Percentiles rank a stretch among this genome's conserved stretches.
These are phyloP conservation scores for Herminia tarsipennalis DNA, from an alignment of 2,888 invertebrate species.

Conservation along the genomic window DNA sequence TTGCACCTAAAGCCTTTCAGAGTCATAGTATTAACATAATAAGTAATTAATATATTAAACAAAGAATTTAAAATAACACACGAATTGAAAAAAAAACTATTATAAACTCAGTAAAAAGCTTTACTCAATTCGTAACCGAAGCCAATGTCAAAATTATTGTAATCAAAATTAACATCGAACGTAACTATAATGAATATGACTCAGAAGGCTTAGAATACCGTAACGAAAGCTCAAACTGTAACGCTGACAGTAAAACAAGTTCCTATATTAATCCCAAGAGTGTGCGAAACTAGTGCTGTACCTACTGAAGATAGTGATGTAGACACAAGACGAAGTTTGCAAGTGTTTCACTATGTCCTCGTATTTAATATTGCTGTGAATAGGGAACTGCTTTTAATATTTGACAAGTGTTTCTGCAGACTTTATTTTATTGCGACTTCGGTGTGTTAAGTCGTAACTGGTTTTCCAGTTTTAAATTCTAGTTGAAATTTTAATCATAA, in stretches of 20 bases:
- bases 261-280: slow-evolving; percentile 46
- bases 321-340: slow-evolving; percentile 33
- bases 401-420: slow-evolving; percentile 26
- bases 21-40: no score
- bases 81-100: no score
- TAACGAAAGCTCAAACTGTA: slow-evolving; percentile 31
- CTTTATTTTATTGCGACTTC: background rate
- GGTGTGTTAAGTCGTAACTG: background rate
- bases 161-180: slow-evolving; percentile 40
- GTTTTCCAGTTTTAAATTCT: background rate
- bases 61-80: no score
- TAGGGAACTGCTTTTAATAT: slow-evolving; percentile 38
- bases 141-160: slow-evolving; percentile 5
- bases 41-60: no score
- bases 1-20: no score
- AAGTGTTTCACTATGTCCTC: slow-evolving; percentile 39
- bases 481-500: no score
- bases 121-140: no score
- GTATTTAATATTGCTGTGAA: slow-evolving; percentile 37
- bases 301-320: slow-evolving; percentile 29
- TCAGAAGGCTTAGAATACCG: slow-evolving; percentile 38
- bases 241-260: slow-evolving; percentile 41
- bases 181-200: slow-evolving; percentile 48
- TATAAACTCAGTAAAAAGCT: no score
- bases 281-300: slow-evolving; percentile 18